Percentiles rank a stretch among this genome's conserved stretches.
Evolutionary conservation across 2,888 invertebrate genomes (phyloP).

Genomic region (Julus scanicus): DNA sequence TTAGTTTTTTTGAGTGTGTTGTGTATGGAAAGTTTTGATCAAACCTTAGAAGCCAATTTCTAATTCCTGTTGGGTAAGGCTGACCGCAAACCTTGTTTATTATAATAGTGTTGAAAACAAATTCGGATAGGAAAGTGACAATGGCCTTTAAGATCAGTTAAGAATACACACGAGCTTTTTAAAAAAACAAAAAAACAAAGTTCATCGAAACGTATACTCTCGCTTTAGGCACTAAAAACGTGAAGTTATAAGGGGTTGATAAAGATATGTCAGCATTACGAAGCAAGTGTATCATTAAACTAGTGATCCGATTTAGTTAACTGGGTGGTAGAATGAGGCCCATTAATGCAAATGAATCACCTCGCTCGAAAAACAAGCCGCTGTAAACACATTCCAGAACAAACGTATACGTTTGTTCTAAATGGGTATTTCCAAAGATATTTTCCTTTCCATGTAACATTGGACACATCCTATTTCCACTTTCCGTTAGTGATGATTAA

Average conservation of each 20-base stretch:
- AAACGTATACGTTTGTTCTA: not conserved
- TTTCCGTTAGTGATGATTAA: not conserved
- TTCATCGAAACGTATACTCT: not conserved
- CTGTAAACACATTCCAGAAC: not conserved
- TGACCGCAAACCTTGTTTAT: not conserved
- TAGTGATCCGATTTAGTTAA: not conserved
- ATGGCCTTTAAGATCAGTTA: constrained; percentile 3
- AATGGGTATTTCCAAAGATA: not conserved
- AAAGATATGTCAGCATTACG: not conserved
- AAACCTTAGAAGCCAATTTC: not conserved
- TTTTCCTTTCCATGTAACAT: not conserved
- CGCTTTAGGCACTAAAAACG: not conserved
- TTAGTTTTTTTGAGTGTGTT: not conserved
- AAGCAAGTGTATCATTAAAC: not conserved
- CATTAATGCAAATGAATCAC: not conserved
- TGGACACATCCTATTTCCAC: not conserved
- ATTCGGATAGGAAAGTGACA: not conserved
- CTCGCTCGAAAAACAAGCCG: not conserved
- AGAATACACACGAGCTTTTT: not conserved
- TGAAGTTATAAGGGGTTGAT: not conserved
- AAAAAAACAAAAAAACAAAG: not conserved
- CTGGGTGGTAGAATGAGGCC: not conserved
- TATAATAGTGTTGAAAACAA: not conserved
- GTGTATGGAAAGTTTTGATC: not conserved
- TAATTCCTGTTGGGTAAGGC: constrained; percentile 11